These are phyloP conservation scores for Alcedo quadribrachys DNA, from an alignment of 2,797 vertebrate species.

Conservation along the genomic window DNA sequence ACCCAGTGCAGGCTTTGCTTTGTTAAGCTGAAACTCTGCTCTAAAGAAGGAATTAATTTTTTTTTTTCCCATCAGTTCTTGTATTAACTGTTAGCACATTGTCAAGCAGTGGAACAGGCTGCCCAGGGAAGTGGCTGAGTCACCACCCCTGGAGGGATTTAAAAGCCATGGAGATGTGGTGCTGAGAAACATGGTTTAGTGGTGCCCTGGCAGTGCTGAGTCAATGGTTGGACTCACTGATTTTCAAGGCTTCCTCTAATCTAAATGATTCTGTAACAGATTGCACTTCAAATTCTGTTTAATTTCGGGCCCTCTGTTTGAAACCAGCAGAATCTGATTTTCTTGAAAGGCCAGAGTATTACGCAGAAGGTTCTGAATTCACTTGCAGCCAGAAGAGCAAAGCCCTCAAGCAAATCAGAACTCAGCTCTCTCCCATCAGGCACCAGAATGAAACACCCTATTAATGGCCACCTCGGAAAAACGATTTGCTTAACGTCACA, in stretches of 20 bases:
- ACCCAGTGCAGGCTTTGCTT: background rate
- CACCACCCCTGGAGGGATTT: background rate
- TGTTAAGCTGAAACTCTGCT: background rate
- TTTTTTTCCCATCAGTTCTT: background rate
- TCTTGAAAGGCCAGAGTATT: background rate
- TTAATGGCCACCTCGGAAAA: constrained; percentile 37
- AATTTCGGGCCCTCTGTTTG: background rate
- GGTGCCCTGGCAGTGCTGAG: background rate
- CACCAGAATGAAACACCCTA: background rate
- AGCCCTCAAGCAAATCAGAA: background rate
- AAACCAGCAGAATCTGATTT: background rate
- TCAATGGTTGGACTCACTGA: background rate
- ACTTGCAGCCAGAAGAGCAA: background rate
- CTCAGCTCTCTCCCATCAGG: background rate
- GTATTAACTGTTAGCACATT: background rate
- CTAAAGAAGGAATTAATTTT: background rate
- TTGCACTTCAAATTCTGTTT: background rate
- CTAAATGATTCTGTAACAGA: background rate
- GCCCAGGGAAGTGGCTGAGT: background rate
- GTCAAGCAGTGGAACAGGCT: background rate
- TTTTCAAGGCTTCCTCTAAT: background rate
- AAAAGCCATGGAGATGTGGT: background rate
- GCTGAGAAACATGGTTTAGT: background rate
- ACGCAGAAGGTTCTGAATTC: background rate
- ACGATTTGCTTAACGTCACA: constrained; percentile 27